phyloP scores from a whole-genome alignment of 2,113 vertebrate genomes.

The Ia io region DNA sequence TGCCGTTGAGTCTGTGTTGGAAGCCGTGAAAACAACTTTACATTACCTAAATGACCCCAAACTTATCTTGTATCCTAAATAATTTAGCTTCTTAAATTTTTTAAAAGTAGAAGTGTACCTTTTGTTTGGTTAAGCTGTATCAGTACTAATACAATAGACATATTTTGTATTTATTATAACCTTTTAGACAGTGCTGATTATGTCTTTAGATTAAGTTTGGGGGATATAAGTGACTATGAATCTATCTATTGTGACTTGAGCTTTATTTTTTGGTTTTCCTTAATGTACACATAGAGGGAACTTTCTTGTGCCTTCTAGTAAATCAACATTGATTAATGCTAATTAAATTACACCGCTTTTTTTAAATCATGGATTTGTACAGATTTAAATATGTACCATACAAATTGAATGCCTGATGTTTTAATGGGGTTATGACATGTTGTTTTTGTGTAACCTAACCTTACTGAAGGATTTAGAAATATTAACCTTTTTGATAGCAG shows the following conservation, averaged over 20 bases:
- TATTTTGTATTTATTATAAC: neutral
- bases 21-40: neutral
- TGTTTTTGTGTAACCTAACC: conserved; percentile 51
- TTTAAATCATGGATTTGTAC: conserved; percentile 43
- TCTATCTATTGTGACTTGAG: conserved; percentile 45
- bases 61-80: neutral
- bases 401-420: conserved; percentile 52
- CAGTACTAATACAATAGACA: neutral
- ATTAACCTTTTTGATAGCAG: neutral
- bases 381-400: conserved; percentile 60
- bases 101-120: neutral
- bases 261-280: conserved; percentile 44
- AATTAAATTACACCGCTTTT: conserved; percentile 44
- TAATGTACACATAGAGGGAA: conserved; percentile 2
- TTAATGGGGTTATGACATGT: conserved; percentile 43
- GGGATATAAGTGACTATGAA: neutral
- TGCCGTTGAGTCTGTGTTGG: neutral
- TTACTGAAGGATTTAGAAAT: conserved; percentile 42
- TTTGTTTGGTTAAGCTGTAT: neutral
- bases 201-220: conserved; percentile 13
- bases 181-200: neutral
- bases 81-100: neutral
- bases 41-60: neutral
- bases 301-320: conserved; percentile 50
- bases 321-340: conserved; percentile 40